Base-by-base conservation (phyloP, 2,797 vertebrate genomes). In the Sebastolobus alascanus region DNA sequence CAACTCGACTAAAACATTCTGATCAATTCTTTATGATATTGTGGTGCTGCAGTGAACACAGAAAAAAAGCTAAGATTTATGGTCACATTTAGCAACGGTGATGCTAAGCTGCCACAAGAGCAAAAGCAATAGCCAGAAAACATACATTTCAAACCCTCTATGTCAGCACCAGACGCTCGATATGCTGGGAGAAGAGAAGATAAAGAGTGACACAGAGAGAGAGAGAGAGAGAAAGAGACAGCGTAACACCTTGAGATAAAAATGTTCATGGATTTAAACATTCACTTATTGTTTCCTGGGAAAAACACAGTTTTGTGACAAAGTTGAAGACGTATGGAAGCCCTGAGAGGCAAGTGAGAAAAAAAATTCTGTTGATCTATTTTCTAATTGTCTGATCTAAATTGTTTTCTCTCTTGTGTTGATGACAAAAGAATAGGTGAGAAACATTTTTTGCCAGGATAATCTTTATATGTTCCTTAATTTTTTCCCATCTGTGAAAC, bases 91-190 rank as follows among this genome's bases (percentile, higher is more conserved):
- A 91, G 86, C 76, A 55, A 14, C 50, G 38, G 12, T 31, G 61
- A 65, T 86, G 71, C 38, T 90, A 90, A 93, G 90, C 90, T 84
- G 92, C 87, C 73, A 87, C 82, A 84, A 85, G 76, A 90, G 88
- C 90, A 87, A 86, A 87, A 93, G 83, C 87, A 72, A 88, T 60
- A 90, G 83, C 58, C 80, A 89, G 76, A 82, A 88, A 92, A 96
- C 96, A 95, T 94, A 96, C 95, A 89, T 96, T 96, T 96, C 95
- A 96, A 96, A 96, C 94, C 95, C 85, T 93, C 89, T 65, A 95
- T 92, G 82, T 95, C 95, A 78, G 93, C 92, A 70, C 89, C 93
- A 72, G 94, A 38, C 1, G 87, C 91, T 84, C 93, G 95, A 94
- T 92, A 96, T 33, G 95, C 96, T 96, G 90, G 68, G 75, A 87